phyloP scores from a whole-genome alignment of 2,113 vertebrate species.

The Lutjanus erythropterus region DNA sequence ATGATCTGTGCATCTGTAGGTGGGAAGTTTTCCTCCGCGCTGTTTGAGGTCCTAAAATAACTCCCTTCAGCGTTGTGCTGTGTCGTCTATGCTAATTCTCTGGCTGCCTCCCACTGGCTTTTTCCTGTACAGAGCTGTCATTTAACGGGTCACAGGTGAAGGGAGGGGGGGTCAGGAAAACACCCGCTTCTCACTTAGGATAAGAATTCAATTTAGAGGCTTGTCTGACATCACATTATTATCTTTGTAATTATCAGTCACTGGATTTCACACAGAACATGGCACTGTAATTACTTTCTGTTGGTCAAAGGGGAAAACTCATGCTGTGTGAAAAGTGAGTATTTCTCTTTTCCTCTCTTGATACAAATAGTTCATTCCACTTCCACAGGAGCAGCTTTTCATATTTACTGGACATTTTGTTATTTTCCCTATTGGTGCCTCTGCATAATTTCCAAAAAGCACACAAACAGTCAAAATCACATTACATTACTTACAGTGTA shows the following conservation, averaged over 20 bases:
- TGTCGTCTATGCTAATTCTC: constrained; percentile 59
- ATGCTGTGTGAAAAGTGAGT: neutral
- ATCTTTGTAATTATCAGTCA: constrained; percentile 59
- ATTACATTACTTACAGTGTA: no score
- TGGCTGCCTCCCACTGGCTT: constrained; percentile 41
- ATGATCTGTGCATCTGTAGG: constrained; percentile 49
- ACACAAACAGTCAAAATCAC: no score
- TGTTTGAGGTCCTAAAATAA: constrained; percentile 66
- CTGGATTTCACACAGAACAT: constrained; percentile 15
- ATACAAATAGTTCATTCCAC: no score
- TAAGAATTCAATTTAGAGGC: constrained; percentile 54
- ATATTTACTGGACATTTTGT: no score
- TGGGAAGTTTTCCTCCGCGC: constrained; percentile 55
- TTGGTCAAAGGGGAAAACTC: neutral
- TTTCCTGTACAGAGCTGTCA: constrained; percentile 64
- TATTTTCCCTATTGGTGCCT: no score
- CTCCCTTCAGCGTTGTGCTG: constrained; percentile 24
- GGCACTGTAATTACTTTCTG: constrained; percentile 32
- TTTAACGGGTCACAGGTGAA: constrained; percentile 50
- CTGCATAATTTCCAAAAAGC: no score
- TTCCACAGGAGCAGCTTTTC: no score
- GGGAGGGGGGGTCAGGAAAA: constrained; percentile 23
- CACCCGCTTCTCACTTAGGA: constrained; percentile 44
- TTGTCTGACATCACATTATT: constrained; percentile 60
- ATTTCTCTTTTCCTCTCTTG: neutral